These are phyloP conservation scores for Megalops atlanticus DNA, from an alignment of 2,113 vertebrate genomes.

Conservation along the genomic window DNA sequence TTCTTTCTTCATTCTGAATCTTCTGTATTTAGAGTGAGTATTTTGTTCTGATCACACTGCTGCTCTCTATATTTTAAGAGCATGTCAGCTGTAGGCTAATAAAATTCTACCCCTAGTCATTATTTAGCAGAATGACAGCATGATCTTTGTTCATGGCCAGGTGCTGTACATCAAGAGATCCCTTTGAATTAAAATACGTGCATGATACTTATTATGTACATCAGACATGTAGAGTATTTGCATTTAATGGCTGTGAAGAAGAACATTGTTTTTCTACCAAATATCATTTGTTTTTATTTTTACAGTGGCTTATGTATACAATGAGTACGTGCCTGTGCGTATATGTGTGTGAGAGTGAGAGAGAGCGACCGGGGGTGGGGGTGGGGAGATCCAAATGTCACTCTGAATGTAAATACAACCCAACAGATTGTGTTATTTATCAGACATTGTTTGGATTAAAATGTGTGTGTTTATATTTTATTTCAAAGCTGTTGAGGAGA, in stretches of 20 bases:
- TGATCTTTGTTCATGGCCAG: background rate
- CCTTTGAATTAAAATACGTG: constrained; percentile 35
- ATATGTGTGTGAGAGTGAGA: constrained; percentile 24
- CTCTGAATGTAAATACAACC: constrained; percentile 65
- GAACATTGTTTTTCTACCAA: constrained; percentile 56
- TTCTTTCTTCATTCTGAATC: constrained; percentile 65
- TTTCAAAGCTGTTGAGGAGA: background rate
- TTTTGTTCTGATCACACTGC: constrained; percentile 58
- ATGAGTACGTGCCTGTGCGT: constrained; percentile 9
- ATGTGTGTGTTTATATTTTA: constrained; percentile 51
- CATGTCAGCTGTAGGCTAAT: constrained; percentile 48
- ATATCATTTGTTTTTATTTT: constrained; percentile 39
- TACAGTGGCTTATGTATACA: background rate
- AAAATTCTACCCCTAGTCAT: constrained; percentile 61
- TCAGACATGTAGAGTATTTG: constrained; percentile 69
- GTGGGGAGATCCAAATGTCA: constrained; percentile 20
- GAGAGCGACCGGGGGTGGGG: background rate
- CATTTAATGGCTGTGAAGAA: constrained; percentile 52
- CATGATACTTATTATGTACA: constrained; percentile 51
- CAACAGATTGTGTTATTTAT: constrained; percentile 52
- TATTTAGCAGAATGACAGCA: background rate
- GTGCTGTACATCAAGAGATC: constrained; percentile 40
- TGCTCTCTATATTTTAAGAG: constrained; percentile 64
- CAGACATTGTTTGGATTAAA: constrained; percentile 53
- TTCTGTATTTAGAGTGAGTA: constrained; percentile 61